Percentiles rank a stretch among this genome's conserved stretches.
These are phyloP conservation scores for Nicator chloris DNA, from an alignment of 2,113 vertebrate genomes.

Conservation along the genomic window DNA sequence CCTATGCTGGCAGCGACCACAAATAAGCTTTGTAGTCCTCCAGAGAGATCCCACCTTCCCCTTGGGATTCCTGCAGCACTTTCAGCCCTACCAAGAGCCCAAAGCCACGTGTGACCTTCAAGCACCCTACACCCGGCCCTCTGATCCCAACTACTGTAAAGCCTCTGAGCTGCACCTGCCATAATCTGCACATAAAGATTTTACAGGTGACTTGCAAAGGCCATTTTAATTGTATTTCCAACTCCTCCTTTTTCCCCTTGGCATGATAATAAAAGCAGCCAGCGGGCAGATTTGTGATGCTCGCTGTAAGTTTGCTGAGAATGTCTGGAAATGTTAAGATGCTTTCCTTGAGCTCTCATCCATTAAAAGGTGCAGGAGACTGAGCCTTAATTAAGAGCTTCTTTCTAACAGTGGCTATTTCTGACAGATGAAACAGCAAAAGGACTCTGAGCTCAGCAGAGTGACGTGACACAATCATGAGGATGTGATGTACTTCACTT, in stretches of 20 bases:
- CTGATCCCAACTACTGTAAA: too few relatives aligned
- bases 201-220: slow-evolving; percentile 7
- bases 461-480: accelerated
- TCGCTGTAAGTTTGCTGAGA: background rate
- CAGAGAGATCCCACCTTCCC: background rate
- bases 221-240: background rate
- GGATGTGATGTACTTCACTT: background rate
- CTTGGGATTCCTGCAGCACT: background rate
- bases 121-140: accelerated
- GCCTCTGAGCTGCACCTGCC: too few relatives aligned
- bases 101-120: background rate
- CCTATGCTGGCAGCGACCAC: background rate
- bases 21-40: background rate
- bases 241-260: background rate
- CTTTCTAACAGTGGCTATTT: too few relatives aligned
- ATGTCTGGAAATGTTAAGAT: background rate
- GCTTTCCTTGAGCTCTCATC: background rate
- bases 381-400: slow-evolving; percentile 30
- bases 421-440: too few relatives aligned
- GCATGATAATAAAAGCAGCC: background rate
- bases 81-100: background rate
- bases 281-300: background rate
- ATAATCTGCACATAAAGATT: background rate
- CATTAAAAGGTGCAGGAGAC: background rate
- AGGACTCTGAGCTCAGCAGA: background rate